These are phyloP conservation scores for Celastrina argiolus DNA, from an alignment of 2,888 invertebrate species.

Conservation along the genomic window DNA sequence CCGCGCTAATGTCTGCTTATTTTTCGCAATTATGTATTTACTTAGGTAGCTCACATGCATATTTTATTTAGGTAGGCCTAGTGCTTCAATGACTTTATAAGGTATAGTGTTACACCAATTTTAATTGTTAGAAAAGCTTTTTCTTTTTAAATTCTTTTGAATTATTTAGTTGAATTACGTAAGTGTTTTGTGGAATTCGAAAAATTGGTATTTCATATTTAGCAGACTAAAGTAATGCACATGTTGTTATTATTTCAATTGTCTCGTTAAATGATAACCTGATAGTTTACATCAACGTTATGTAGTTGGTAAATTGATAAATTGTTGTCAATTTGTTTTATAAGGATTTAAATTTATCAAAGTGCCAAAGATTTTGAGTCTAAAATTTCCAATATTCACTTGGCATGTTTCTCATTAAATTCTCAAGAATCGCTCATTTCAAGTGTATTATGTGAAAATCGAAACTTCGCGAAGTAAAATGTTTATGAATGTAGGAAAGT, in stretches of 20 bases:
- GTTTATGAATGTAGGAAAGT: constrained; percentile 70
- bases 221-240: no score
- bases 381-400: neutral
- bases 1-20: constrained; percentile 20
- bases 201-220: no score
- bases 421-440: constrained; percentile 34
- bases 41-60: constrained; percentile 17
- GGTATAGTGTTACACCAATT: neutral
- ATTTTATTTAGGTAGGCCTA: constrained; percentile 19
- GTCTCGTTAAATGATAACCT: no score
- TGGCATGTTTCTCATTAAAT: constrained; percentile 3
- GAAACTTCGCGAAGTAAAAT: constrained; percentile 58
- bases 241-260: no score
- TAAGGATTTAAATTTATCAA: no score
- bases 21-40: constrained; percentile 25
- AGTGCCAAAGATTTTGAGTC: neutral
- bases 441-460: constrained; percentile 50
- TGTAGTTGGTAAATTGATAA: no score
- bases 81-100: constrained; percentile 17
- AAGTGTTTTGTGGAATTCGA: no score
- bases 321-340: no score
- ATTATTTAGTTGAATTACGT: neutral
- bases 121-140: neutral
- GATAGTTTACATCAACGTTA: no score
- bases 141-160: neutral